These are phyloP conservation scores for Amphiprion percula DNA, from an alignment of 2,113 vertebrate species.

Conservation along the genomic window DNA sequence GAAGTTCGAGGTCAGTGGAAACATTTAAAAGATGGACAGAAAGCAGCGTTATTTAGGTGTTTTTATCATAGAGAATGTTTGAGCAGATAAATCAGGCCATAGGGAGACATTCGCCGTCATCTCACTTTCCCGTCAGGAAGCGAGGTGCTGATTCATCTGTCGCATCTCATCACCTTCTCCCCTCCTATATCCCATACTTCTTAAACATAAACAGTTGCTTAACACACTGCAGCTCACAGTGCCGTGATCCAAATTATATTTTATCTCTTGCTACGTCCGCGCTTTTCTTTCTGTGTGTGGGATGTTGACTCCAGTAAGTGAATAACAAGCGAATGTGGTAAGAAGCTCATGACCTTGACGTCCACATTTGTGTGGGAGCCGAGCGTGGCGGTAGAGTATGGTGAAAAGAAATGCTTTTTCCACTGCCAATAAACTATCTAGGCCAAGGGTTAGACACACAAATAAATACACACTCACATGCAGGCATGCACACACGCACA, in stretches of 20 bases:
- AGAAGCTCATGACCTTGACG: constrained; percentile 59
- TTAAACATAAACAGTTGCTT: neutral
- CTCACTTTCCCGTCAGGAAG: constrained; percentile 68
- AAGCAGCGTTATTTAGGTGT: neutral
- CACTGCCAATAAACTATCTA: constrained; percentile 77
- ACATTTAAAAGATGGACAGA: neutral
- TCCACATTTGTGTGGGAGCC: constrained; percentile 31
- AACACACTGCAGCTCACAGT: constrained; percentile 12
- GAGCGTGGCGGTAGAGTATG: constrained; percentile 2
- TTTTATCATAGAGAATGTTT: neutral
- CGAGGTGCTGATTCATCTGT: constrained; percentile 57
- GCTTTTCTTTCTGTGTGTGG: constrained; percentile 34
- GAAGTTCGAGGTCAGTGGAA: constrained; percentile 47
- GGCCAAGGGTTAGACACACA: constrained; percentile 81
- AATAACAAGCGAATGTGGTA: constrained; percentile 54
- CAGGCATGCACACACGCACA: constrained; percentile 8
- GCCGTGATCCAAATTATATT: constrained; percentile 11
- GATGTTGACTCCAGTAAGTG: constrained; percentile 45
- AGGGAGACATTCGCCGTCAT: constrained; percentile 60
- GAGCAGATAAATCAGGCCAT: constrained; percentile 18
- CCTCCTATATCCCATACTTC: constrained; percentile 24
- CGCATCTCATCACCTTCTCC: constrained; percentile 40
- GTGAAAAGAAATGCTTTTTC: constrained; percentile 38
- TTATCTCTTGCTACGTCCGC: constrained; percentile 32
- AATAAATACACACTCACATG: constrained; percentile 38